A percentile compares a stretch with the other conserved stretches of the same genome.
Evolutionary conservation across 2,888 invertebrate genomes (phyloP).

Genomic region (Mythimna impura): DNA sequence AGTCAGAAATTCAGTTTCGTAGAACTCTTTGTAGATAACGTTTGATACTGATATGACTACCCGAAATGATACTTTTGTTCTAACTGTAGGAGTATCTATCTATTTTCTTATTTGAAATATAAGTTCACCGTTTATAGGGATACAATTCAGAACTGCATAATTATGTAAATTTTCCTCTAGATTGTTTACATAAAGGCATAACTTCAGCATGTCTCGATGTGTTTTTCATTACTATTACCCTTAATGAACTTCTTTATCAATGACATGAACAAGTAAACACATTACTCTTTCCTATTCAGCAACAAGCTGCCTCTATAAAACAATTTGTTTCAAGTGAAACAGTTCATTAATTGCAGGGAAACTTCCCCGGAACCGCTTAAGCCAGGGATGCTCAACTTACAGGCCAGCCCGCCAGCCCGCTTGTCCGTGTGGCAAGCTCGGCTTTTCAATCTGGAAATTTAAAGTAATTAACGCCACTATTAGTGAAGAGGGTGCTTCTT

Average conservation of each 20-base stretch:
- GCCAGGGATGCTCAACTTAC: conserved; percentile 33
- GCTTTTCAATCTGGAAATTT: conserved; percentile 34
- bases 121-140: not conserved
- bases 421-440: conserved; percentile 29
- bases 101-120: not conserved
- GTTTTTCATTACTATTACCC: not conserved
- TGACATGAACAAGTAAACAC: not conserved
- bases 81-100: not conserved
- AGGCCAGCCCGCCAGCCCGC: conserved; percentile 11
- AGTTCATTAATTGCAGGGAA: conserved; percentile 35
- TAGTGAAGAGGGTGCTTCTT: conserved; percentile 24
- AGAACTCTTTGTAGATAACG: conserved; percentile 8
- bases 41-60: not conserved
- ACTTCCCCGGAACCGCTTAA: conserved; percentile 35
- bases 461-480: conserved; percentile 43
- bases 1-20: conserved; percentile 50
- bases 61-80: not conserved
- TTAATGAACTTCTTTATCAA: not conserved
- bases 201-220: not conserved
- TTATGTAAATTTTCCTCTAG: not conserved
- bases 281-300: conserved; percentile 9
- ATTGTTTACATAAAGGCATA: not conserved
- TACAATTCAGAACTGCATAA: not conserved
- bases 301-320: conserved; percentile 19
- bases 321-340: conserved; percentile 36